phyloP scores from a whole-genome alignment of 1,140 invertebrate species.

The Conus betulinus region DNA sequence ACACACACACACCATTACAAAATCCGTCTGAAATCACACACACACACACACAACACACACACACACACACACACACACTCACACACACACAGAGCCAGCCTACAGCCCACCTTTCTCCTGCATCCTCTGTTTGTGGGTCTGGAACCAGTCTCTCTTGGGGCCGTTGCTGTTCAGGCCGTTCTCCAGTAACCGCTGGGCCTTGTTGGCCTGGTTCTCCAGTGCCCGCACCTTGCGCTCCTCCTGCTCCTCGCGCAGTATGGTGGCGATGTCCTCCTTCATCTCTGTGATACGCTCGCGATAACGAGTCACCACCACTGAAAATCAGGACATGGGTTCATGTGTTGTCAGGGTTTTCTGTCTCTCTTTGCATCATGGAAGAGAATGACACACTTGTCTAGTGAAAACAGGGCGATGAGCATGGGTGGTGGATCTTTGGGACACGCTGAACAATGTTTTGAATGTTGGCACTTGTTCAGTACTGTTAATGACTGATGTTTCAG shows the following conservation, averaged over 20 bases:
- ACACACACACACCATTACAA: not conserved
- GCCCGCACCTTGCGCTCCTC: constrained; percentile 88
- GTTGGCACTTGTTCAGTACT: too few species aligned
- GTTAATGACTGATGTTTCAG: too few species aligned
- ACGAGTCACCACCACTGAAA: constrained; percentile 88
- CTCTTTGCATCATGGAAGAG: too few species aligned
- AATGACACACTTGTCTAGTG: too few species aligned
- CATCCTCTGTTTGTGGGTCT: constrained; percentile 87
- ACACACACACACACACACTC: not conserved
- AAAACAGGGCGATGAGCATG: too few species aligned
- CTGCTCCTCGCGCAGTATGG: constrained; percentile 89
- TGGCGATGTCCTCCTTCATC: constrained; percentile 86
- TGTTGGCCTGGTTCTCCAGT: constrained; percentile 89
- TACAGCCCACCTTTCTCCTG: constrained; percentile 83
- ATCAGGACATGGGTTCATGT: too few species aligned
- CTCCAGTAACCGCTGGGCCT: constrained; percentile 85
- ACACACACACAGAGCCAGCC: not conserved
- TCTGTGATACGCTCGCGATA: constrained; percentile 85
- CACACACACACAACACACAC: not conserved
- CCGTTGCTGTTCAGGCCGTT: constrained; percentile 69
- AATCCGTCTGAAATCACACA: not conserved
- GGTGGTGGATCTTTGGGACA: too few species aligned
- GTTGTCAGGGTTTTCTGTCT: too few species aligned
- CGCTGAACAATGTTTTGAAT: too few species aligned
- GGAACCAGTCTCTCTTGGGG: constrained; percentile 88